phyloP scores from a whole-genome alignment of 2,797 vertebrate species.

The Champsocephalus esox region DNA sequence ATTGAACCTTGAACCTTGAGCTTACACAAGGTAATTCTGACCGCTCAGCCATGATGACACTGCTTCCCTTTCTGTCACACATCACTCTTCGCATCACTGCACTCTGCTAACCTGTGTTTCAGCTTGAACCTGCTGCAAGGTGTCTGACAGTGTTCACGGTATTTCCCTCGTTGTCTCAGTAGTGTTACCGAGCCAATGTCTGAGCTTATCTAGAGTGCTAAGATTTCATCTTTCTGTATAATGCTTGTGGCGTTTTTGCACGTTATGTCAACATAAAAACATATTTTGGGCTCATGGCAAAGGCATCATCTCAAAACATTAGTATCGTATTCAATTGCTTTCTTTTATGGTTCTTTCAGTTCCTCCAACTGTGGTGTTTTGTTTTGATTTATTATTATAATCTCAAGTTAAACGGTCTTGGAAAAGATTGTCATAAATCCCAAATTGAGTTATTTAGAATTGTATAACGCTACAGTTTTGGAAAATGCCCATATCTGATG shows the following conservation, averaged over 20 bases:
- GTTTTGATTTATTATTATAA: background rate
- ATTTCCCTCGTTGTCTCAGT: slow-evolving; percentile 21
- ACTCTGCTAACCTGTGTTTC: slow-evolving; percentile 40
- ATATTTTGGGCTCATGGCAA: background rate
- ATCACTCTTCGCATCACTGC: slow-evolving; percentile 55
- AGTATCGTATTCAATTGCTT: background rate
- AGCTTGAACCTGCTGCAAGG: background rate
- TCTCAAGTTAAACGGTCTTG: background rate
- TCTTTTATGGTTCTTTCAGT: background rate
- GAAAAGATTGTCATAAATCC: background rate
- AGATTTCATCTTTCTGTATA: slow-evolving; percentile 1
- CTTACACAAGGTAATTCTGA: slow-evolving; percentile 7
- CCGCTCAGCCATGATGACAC: slow-evolving; percentile 47
- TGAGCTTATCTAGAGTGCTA: background rate
- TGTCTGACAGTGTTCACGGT: slow-evolving; percentile 21
- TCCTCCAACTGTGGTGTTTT: slow-evolving; percentile 3
- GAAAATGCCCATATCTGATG: background rate
- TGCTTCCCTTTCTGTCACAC: slow-evolving; percentile 44
- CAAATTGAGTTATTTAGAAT: background rate
- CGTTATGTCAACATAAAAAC: background rate
- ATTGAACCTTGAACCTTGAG: slow-evolving; percentile 45
- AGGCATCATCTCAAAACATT: background rate
- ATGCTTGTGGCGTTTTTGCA: slow-evolving; percentile 4
- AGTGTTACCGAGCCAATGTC: slow-evolving; percentile 22
- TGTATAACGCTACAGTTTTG: background rate